Base-by-base conservation (phyloP, 2,888 invertebrate genomes). In the Oxytorus armatus region DNA sequence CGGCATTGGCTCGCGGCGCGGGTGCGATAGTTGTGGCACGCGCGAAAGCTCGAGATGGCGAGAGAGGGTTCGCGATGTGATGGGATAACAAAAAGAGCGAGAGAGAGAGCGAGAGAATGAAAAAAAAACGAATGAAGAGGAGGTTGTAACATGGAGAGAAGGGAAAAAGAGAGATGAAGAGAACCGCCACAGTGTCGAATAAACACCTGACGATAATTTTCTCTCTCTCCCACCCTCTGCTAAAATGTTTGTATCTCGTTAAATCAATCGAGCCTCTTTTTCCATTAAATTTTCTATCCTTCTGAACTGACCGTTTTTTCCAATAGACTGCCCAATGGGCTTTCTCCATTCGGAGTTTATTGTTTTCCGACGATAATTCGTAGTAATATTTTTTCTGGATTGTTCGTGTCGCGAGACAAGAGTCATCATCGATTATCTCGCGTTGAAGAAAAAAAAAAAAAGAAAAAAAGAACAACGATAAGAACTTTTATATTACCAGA, bases 161-260 rank as follows among this genome's bases (percentile, higher is more conserved):
- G 49, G 39, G 42, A 23, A 4, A 42, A 18, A 25, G 49, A 44
- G 47, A 36, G 10, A 16, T 55, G 23, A 8, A 16, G 51, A 25
- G 3, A 36, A 33, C 23, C 14, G n/a, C 29, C 25, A 33, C 55
- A 21, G 68, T 63, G 16, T 25, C 53, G 42, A 51, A 57, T 75
- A 39, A 75, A 39, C 73, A 29, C 61, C 39, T 36, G 44, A 29
- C 59, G 42, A 66, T 66, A 53, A 44, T 36, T 23, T 39, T 39
- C 39, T 44, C 14, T 23, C n/a, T 18, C 8, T 36, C 1, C 25
- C 18, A 49, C 65, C 23, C 57, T 69, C 76, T 72, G 77, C 81
- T 81, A 81, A 82, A 82, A 82, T 78, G 76, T 82, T 82, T 79
- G 79, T 82, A 74, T 77, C 69, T 69, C 77, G 79, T 77, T 79